Conservation (phyloP, 2,113 vertebrate genomes). For the Etia nguti region DNA sequence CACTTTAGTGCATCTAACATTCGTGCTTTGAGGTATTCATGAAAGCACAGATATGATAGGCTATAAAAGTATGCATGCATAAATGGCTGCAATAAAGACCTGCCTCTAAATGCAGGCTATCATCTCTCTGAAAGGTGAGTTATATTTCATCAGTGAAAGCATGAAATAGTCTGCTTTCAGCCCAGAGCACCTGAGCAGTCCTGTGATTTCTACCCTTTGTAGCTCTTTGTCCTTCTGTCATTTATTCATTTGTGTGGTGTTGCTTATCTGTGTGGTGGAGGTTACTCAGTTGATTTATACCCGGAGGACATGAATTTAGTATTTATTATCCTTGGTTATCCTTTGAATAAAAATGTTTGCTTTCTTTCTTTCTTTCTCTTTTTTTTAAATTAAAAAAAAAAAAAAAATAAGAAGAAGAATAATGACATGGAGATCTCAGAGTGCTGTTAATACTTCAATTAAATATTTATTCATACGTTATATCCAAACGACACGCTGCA, state of each 20-base stretch:
- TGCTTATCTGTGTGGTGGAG: not conserved
- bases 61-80: constrained; percentile 30
- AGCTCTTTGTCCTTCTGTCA: not conserved
- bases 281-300: not conserved
- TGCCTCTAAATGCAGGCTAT: constrained; percentile 17
- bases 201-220: not conserved
- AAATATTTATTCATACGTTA: not conserved
- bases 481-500: not conserved
- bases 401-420: not conserved
- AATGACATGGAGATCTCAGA: not conserved
- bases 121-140: constrained; percentile 9
- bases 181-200: not conserved
- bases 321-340: not conserved
- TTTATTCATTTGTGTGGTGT: not conserved
- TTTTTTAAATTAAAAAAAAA: not conserved
- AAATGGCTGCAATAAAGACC: constrained; percentile 6
- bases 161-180: not conserved
- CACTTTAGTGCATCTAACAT: not conserved
- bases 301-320: not conserved
- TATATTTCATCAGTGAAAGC: constrained; percentile 22
- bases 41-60: not conserved
- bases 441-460: not conserved
- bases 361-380: not conserved
- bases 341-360: not conserved
- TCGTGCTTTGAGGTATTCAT: constrained; percentile 18